Percentiles rank a stretch among this genome's conserved stretches.
Conservation (phyloP, 1,140 invertebrate species). For the Pseudachorutes palmiensis region DNA sequence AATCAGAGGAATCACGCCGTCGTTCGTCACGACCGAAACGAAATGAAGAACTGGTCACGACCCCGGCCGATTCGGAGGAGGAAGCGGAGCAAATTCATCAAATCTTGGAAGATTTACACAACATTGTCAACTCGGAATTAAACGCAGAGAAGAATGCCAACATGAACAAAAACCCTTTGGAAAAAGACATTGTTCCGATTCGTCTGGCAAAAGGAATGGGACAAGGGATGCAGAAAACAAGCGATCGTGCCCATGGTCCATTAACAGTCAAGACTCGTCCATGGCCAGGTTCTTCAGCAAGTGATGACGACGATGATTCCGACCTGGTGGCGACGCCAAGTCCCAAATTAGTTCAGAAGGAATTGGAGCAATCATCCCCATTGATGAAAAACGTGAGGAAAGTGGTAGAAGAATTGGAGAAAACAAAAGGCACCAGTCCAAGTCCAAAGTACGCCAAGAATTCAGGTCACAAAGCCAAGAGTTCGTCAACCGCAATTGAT, state of each 20-base stretch:
- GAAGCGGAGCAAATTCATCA: conserved; percentile 38
- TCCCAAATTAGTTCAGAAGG: conserved; percentile 2
- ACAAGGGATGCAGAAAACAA: conserved; percentile 16
- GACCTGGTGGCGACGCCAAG: neutral
- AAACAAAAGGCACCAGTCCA: conserved; percentile 19
- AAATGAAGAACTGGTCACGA: conserved; percentile 30
- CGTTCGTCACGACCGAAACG: conserved; percentile 17
- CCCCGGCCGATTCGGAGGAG: conserved; percentile 36
- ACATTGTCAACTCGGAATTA: conserved; percentile 36
- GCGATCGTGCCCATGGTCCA: neutral
- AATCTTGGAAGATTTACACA: conserved; percentile 37
- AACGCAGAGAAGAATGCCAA: neutral
- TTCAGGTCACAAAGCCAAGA: neutral
- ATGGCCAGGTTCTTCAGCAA: conserved; percentile 34
- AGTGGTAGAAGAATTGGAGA: conserved; percentile 32
- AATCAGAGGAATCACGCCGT: conserved; percentile 10
- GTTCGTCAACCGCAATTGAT: neutral
- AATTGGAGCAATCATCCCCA: neutral
- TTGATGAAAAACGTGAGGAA: conserved; percentile 18
- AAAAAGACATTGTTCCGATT: conserved; percentile 35
- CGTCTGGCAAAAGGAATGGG: conserved; percentile 30
- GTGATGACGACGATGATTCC: conserved; percentile 29
- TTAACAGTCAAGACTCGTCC: conserved; percentile 17
- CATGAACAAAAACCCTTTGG: neutral
- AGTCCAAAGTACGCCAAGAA: conserved; percentile 4